phyloP scores from a whole-genome alignment of 2,113 vertebrate genomes.

The Petroica traversi region DNA sequence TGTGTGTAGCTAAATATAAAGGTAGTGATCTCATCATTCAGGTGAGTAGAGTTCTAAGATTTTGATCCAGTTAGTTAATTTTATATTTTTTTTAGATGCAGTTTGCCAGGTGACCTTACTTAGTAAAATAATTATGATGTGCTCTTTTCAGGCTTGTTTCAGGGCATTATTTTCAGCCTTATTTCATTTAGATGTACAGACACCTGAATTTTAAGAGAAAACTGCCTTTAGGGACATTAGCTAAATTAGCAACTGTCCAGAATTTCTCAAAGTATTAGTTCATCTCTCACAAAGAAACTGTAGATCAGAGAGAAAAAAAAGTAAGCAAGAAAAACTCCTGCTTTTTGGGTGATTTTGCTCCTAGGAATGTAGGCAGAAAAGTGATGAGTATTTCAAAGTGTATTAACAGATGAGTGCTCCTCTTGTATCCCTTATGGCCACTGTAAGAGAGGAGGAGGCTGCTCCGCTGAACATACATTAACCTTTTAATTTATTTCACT shows the following conservation, averaged over 20 bases:
- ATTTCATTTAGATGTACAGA: not conserved
- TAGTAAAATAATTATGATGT: not conserved
- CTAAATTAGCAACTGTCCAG: not conserved
- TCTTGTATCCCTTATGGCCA: not conserved
- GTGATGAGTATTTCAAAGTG: not conserved
- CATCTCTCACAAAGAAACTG: not conserved
- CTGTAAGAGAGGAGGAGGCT: not conserved
- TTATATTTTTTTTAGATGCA: not conserved
- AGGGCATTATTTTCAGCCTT: no score
- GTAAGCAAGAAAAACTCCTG: accelerated
- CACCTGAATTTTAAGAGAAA: not conserved
- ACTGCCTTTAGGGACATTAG: not conserved
- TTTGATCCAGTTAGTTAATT: not conserved
- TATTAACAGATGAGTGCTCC: not conserved
- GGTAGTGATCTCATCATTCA: not conserved
- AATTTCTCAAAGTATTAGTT: not conserved
- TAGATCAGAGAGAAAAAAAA: not conserved
- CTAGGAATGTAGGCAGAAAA: not conserved
- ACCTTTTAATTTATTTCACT: not conserved
- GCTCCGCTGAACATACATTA: not conserved
- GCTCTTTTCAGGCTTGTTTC: not conserved
- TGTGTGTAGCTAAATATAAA: not conserved
- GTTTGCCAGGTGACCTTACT: not conserved
- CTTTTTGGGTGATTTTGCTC: not conserved
- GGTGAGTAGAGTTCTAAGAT: not conserved